phyloP scores from a whole-genome alignment of 1,140 invertebrate genomes.

The Zaprionus capensis region DNA sequence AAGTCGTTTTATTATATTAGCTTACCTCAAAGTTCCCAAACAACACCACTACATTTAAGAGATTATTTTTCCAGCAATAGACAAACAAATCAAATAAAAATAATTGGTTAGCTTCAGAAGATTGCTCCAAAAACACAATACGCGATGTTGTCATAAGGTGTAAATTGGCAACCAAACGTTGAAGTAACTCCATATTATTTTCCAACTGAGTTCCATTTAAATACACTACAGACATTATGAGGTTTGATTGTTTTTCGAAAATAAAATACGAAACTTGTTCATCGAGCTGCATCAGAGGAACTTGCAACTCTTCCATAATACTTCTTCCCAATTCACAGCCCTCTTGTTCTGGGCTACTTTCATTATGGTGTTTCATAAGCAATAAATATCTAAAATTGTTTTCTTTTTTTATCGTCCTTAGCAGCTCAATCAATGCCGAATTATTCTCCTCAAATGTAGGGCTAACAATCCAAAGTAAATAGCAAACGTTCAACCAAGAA shows the following conservation, averaged over 20 bases:
- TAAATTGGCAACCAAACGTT: constrained; percentile 53
- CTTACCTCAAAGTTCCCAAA: constrained; percentile 58
- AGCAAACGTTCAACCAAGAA: constrained; percentile 30
- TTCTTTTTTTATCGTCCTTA: constrained; percentile 51
- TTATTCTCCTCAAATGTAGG: constrained; percentile 2
- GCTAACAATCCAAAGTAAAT: constrained; percentile 34
- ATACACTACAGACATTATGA: constrained; percentile 43
- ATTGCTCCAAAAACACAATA: constrained; percentile 59
- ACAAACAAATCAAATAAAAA: constrained; percentile 49
- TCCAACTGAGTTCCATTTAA: constrained; percentile 28
- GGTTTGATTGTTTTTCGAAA: constrained; percentile 33
- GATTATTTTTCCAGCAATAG: constrained; percentile 59
- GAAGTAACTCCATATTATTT: constrained; percentile 42
- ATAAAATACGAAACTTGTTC: constrained; percentile 55
- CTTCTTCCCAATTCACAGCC: constrained; percentile 21
- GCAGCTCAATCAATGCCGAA: constrained; percentile 41
- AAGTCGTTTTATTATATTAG: not conserved
- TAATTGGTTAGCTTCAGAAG: not conserved
- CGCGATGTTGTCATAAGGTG: constrained; percentile 63
- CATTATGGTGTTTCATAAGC: constrained; percentile 54
- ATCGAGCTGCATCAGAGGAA: constrained; percentile 57
- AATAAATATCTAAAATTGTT: constrained; percentile 53
- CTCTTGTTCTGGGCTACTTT: not conserved
- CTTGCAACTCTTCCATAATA: constrained; percentile 44
- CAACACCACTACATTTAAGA: constrained; percentile 67